Base-by-base conservation (phyloP, 1,140 invertebrate species). In the Drosophila baimaii region DNA sequence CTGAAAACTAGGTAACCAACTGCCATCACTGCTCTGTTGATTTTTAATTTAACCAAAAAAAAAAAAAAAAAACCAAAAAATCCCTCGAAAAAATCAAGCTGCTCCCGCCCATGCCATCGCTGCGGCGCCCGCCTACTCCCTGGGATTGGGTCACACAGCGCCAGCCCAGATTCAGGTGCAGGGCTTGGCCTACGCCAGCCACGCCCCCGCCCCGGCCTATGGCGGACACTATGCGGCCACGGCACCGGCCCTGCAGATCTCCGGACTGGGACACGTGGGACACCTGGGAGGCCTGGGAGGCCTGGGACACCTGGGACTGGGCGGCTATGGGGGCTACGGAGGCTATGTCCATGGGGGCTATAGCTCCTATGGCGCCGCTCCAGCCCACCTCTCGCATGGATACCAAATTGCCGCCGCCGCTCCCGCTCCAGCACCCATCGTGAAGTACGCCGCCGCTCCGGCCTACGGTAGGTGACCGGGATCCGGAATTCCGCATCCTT, bases 401-500 rank as follows among this genome's bases (percentile, higher is more conserved):
- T 91, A 86, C 27, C 56, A 54, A 23, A 21, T 81, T 41, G 69
- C 75, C 12, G 55, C 75, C 12, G 55, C 57, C 13, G 61, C 61
- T 17, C 61, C 89, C n/a, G 85, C 90, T n/a, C 66, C 90, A 2
- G 90, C 90, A 21, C 75, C 83, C 3, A 61, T 91, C 39, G 39
- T 91, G 54, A 91, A 91, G 51, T 89, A 89, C 54, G 68, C 81
- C 44, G 74, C 90, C 27, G 90, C 90, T 56, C 90, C 90, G n/a
- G 76, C 90, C 39, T 91, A 91, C 56, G 90, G 90, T 91, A 91
- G 90, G 86, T 85, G 37, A 31, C 21, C 51, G 23, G 66, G 31
- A 51, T 39, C 5, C n/a, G 17, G 23, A 7, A 15, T 21, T 5
- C 27, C 2, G 13, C 17, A 19, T 37, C 12, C 29, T 31, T 43